These are phyloP conservation scores for Oppia nitens DNA, from an alignment of 1,140 invertebrate genomes.

Conservation along the genomic window DNA sequence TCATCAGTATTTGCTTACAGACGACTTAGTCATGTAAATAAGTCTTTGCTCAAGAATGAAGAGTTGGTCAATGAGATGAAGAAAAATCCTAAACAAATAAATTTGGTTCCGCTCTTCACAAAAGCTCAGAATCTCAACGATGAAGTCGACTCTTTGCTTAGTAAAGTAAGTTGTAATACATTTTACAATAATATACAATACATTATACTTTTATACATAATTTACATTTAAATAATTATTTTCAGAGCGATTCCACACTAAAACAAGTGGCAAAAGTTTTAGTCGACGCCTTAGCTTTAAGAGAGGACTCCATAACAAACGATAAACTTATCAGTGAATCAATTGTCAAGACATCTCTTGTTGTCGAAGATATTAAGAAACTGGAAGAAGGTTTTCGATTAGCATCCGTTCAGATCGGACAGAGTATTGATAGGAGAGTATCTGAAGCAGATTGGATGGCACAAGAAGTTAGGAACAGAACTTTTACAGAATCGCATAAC, in stretches of 20 bases:
- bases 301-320: constrained; percentile 25
- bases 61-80: background rate
- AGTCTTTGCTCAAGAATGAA: constrained; percentile 40
- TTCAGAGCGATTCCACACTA: background rate
- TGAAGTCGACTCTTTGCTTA: background rate
- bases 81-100: background rate
- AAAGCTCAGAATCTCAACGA: background rate
- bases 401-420: constrained; percentile 40
- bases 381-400: constrained; percentile 39
- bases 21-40: constrained; percentile 51
- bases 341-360: constrained; percentile 21
- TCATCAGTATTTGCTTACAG: constrained; percentile 58
- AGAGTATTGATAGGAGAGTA: constrained; percentile 56
- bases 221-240: too few relatives aligned
- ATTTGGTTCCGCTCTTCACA: background rate
- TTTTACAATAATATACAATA: too few relatives aligned
- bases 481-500: constrained; percentile 32
- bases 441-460: constrained; percentile 51
- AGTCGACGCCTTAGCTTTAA: constrained; percentile 24
- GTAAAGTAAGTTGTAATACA: too few relatives aligned
- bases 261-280: constrained; percentile 25
- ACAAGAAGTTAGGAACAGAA: constrained; percentile 41
- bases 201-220: too few relatives aligned
- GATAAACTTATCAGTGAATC: constrained; percentile 28
- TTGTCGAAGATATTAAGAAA: constrained; percentile 45